Evolutionary conservation across 2,113 vertebrate species (phyloP), one percentile per base, ranked within the genome.

Genomic region (Coracopsis vasa): DNA sequence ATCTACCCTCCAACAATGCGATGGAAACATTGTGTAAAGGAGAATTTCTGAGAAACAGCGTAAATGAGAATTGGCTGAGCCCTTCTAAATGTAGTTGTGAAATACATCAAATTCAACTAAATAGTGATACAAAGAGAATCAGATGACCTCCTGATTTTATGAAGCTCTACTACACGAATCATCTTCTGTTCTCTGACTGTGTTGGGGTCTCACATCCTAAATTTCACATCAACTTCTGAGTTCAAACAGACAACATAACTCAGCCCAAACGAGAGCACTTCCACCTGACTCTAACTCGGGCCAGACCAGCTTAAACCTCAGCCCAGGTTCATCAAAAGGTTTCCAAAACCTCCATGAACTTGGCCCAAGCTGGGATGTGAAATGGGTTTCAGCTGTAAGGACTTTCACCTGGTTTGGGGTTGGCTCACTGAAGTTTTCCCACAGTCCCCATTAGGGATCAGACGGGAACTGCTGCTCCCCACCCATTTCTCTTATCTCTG

Each of bases 391-490:
- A 91, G 88, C 91, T 89, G 70, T 79, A 85, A 65, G 0, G 13
- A 65, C 81, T 96, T 80, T 94, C 81, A 81, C 93, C 90, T 7
- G 1, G 23, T 58, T 75, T 86, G 80, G 87, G 86, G 86, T 92
- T 95, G 86, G 78, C 69, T 90, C 56, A 6, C 45, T 61, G n/a
- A 29, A 88, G 79, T 90, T 97, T 97, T 97, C 94, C 94, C 95
- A 97, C 90, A 90, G 86, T 94, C 47, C 84, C 88, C 64, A 61
- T 91, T 39, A 92, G 56, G 50, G 81, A 72, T 92, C 42, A 78
- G 92, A 84, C 94, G 96, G 69, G 90, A 96, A 97, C 53, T 91
- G 83, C 67, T 72, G 48, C 73, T 96, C 95, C 90, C 92, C 89
- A 80, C 97, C 92, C 90, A 73, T 69, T 81, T 83, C 75, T 60